phyloP scores from a whole-genome alignment of 2,888 invertebrate genomes.

The Microctonus aethiopoides region DNA sequence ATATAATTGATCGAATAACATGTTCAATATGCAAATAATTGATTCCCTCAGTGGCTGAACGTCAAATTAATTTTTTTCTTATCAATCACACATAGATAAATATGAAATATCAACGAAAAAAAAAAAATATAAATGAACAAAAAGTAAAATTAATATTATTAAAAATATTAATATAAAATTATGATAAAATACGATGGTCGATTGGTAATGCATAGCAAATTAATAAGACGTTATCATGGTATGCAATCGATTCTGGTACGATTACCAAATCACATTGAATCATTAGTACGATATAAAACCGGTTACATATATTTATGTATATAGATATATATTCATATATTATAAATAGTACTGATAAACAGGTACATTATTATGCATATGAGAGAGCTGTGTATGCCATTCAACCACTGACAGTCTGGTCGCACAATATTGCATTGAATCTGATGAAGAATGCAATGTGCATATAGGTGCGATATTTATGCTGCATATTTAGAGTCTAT shows the following conservation, averaged over 20 bases:
- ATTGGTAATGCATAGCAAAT: conserved; percentile 13
- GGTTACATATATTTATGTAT: conserved; percentile 9
- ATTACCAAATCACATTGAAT: conserved; percentile 31
- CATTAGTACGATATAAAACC: conserved; percentile 13
- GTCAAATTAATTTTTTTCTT: background rate
- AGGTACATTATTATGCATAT: conserved; percentile 15
- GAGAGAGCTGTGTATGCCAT: background rate
- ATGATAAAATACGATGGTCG: background rate
- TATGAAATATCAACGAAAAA: background rate
- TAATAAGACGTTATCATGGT: conserved; percentile 25
- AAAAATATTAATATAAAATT: background rate
- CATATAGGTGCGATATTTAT: background rate
- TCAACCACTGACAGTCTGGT: conserved; percentile 6
- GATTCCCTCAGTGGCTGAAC: background rate
- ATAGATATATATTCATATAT: background rate
- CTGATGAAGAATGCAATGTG: conserved; percentile 11
- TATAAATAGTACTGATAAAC: background rate
- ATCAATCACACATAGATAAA: background rate
- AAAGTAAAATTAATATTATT: background rate
- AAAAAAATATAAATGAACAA: background rate
- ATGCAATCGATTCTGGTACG: conserved; percentile 19
- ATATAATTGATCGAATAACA: background rate
- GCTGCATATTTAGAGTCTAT: background rate
- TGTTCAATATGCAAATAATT: background rate
- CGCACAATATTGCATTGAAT: conserved; percentile 17